Base-by-base conservation (phyloP, 2,888 invertebrate genomes). In the Hofmannophila pseudospretella region DNA sequence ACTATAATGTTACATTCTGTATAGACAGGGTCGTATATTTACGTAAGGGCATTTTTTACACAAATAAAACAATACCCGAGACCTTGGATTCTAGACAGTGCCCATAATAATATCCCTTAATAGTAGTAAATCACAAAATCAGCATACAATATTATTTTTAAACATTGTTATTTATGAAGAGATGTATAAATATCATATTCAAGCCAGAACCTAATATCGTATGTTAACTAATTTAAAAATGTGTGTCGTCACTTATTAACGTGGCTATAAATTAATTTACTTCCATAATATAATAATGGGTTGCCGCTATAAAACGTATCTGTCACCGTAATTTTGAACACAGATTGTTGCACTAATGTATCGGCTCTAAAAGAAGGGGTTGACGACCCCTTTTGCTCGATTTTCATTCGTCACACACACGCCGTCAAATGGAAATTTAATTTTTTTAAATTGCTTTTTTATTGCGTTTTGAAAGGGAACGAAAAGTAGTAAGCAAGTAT, bases 371-470 rank as follows among this genome's bases (percentile, higher is more conserved):
- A 76, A 48, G 51, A 74, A 75, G 74, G 33, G 82, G 78, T 77
- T 73, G 71, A 63, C 62, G 68, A 70, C 64, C 77, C 82, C 73
- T 67, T 73, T 67, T 61, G 63, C 62, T 64, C 62, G 63, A 64
- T 66, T 70, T 66, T 58, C 66, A 78, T 85, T 84, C 75, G 84
- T 81, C 81, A 84, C 84, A 80, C 84, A 82, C 73, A 60, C 79
- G 79, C 57, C 66, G 79, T 67, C 77, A 77, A 80, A 80, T 78
- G 67, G 73, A 68, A 75, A 60, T 84, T 81, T 72, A 81, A 78
- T 76, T 77, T 79, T 77, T 81, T 73, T 57, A 80, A 82, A 82
- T 81, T 82, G 74, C 71, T 67, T 67, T 79, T 81, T 78, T 81
- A 84, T 81, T 73, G 66, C 67, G 46, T 58, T 64, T 63, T 63